Base-by-base conservation (phyloP, 1,140 invertebrate species). In the Branchinecta lynchi region DNA sequence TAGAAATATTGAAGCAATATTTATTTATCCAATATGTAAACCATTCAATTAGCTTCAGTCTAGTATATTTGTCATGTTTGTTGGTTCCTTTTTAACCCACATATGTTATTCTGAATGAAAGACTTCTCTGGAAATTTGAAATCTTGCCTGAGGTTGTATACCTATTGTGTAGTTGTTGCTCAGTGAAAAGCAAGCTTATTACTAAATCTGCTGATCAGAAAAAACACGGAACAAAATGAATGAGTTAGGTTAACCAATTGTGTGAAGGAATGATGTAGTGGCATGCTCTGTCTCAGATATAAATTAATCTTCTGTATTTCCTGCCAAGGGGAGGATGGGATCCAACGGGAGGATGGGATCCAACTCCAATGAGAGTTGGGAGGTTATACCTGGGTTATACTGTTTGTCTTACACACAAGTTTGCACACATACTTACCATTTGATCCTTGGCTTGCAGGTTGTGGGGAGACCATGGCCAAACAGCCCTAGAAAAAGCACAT, bases 381-480 rank as follows among this genome's bases (percentile, higher is more conserved):
- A 9, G 46, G n/a, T 51, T 51, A 51, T 51, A 51, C 9, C 46
- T 9, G 9, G 9, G 9, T 51, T n/a, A 12, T 20, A 15, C 51
- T 60, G 12, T 20, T 60, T 20, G 12, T 15, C 12, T 60, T 60
- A 12, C 17, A 60, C 2, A 60, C 3, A 3, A 12, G 6, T 60
- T 60, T 20, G 12, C 12, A 60, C n/a, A 9, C 12, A 1, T 60
- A 20, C 1, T 60, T 15, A 15, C 17, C 12, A 60, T 20, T 6
- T 3, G 3, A 20, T 6, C 17, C 17, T 60, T 60, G 12, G 17
- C 51, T 77, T 78, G 66, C 73, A 88, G 94, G 78, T 83, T 98
- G 75, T 98, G 96, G 96, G 95, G 95, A 70, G 95, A 98, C 78
- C 91, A 97, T 82, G 96, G 96, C 0, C 96, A 99, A 80, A 78